Evolutionary conservation across 2,113 vertebrate species (phyloP), one percentile per base, ranked within the genome.

Genomic region (Spermophilus dauricus): DNA sequence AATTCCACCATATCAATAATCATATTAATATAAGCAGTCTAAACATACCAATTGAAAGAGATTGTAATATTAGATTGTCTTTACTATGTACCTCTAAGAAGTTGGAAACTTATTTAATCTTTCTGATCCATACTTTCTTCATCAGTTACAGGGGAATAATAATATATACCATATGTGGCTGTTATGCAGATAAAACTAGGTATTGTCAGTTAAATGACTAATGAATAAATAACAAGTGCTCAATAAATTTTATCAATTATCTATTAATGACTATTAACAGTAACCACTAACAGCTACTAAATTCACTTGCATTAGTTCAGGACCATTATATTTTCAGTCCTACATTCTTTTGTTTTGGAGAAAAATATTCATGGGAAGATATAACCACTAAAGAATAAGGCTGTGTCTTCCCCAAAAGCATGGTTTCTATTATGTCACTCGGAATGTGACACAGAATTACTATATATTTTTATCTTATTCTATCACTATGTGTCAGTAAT

Each of bases 311-410:
- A 85, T 28, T 56, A 65, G 48, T 34, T 94, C 37, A 75, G 76
- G 80, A 6, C 14, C 78, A 93, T 22, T 48, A 3, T 53, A 83
- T 48, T 67, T 53, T 90, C 85, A 77, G 12, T 17, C 45, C 42
- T 63, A n/a, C 28, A 95, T 63, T 92, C n/a, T 91, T 83, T 95
- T 37, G 56, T 90, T 67, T 88, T 90, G 78, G 65, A 97, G 17
- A 56, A 82, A 94, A 81, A 51, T 34, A 63, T 63, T 73, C 73
- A 39, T 34, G 70, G 10, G 22, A 80, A 92, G 30, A 5, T 53
- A 8, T 37, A 32, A 87, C 16, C 34, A 39, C 58, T 88, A 73
- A 94, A 87, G 26, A 65, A 67, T 95, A 94, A 86, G 24, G 16
- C 77, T 93, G 3, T 76, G 34, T 42, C 32, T 69, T 77, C 30